A percentile compares a stretch with the other conserved stretches of the same genome.
Evolutionary conservation across 1,140 invertebrate genomes (phyloP).

Genomic region (Trichonephila clavata): DNA sequence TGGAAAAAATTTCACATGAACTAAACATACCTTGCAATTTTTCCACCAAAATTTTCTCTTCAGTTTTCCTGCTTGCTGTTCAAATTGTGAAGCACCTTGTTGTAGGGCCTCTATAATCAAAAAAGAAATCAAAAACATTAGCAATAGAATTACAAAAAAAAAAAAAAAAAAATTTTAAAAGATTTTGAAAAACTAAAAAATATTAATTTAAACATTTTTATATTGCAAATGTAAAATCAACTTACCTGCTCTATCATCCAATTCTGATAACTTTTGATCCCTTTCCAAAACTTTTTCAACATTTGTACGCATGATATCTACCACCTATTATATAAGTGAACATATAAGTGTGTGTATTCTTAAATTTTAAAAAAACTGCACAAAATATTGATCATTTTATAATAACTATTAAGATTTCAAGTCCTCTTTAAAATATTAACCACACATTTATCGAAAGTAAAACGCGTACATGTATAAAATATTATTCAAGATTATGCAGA

Average conservation of each 20-base stretch:
- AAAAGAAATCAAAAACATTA: too few relatives aligned
- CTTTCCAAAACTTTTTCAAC: slow-evolving; percentile 99
- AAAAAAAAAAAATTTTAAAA: too few relatives aligned
- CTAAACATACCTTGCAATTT: slow-evolving; percentile 83
- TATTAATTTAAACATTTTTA: too few relatives aligned
- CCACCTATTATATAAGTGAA: slow-evolving; percentile 85
- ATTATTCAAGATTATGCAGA: too few relatives aligned
- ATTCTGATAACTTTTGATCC: slow-evolving; percentile 97
- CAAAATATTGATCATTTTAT: too few relatives aligned
- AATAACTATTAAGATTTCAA: too few relatives aligned
- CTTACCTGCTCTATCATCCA: slow-evolving; percentile 96
- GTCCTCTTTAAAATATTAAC: too few relatives aligned
- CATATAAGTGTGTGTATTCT: not conserved
- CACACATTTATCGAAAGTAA: too few relatives aligned
- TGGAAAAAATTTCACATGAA: too few relatives aligned
- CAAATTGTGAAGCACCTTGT: slow-evolving; percentile 87
- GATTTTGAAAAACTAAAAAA: too few relatives aligned
- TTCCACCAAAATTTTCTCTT: slow-evolving; percentile 87
- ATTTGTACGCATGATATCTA: slow-evolving; percentile 98
- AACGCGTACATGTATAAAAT: too few relatives aligned
- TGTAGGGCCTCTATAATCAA: slow-evolving; percentile 83
- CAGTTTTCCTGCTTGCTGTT: slow-evolving; percentile 86
- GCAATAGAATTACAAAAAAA: too few relatives aligned
- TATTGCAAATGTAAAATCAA: not conserved
- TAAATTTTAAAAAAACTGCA: not conserved